Percentiles rank a stretch among this genome's conserved stretches.
These are phyloP conservation scores for Penaeus monodon DNA, from an alignment of 2,888 invertebrate species.

Conservation along the genomic window DNA sequence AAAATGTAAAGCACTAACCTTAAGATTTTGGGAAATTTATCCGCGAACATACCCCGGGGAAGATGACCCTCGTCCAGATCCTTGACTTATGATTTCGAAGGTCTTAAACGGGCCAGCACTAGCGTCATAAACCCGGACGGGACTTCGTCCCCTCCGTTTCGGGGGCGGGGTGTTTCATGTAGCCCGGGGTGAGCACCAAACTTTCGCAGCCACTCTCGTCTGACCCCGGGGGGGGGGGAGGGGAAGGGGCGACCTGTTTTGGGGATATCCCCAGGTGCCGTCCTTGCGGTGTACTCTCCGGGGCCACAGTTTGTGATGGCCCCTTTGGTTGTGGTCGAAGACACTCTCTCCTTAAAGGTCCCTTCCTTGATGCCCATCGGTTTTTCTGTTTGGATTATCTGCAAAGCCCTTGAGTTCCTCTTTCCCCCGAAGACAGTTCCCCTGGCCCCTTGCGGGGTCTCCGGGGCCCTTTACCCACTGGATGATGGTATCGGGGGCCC, in stretches of 20 bases:
- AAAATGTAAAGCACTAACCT: no score
- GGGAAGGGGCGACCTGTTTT: background rate
- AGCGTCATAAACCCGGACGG: no score
- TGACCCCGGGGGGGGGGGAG: slow-evolving; percentile 6
- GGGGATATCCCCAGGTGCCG: slow-evolving; percentile 12
- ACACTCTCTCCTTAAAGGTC: background rate
- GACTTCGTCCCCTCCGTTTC: no score
- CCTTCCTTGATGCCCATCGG: background rate
- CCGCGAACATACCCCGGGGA: no score
- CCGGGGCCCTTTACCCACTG: background rate
- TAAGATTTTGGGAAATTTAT: no score
- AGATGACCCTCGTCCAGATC: no score
- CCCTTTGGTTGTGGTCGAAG: background rate
- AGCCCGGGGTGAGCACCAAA: background rate
- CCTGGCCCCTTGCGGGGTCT: no score
- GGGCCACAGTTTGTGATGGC: slow-evolving; percentile 1
- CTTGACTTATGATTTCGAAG: no score
- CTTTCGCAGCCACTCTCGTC: slow-evolving; percentile 23
- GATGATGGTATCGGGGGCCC: background rate
- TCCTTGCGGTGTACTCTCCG: slow-evolving; percentile 30
- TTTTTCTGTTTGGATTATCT: background rate
- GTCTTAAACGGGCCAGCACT: no score
- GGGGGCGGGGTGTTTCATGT: background rate
- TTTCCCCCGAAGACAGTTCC: no score
- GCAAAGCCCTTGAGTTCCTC: no score